These are phyloP conservation scores for Cynocephalus volans DNA, from an alignment of 2,113 vertebrate species.

Conservation along the genomic window DNA sequence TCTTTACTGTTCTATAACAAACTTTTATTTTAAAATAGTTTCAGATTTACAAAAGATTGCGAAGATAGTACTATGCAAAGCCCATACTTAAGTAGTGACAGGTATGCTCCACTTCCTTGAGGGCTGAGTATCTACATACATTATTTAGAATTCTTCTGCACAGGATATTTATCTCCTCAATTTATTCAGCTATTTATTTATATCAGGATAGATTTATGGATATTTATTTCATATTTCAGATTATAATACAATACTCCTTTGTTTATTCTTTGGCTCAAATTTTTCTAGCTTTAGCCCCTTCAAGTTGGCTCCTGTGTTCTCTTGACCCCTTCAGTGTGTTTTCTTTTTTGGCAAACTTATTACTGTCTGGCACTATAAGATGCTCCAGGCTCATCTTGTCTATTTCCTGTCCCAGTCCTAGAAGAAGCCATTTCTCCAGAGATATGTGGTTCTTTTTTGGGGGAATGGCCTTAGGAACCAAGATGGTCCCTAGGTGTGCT, in stretches of 20 bases:
- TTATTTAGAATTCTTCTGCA: not conserved
- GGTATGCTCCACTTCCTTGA: not conserved
- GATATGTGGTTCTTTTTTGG: not conserved
- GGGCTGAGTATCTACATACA: not conserved
- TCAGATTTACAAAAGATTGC: not conserved
- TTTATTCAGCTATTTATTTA: not conserved
- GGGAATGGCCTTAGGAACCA: not conserved
- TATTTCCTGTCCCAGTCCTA: not conserved
- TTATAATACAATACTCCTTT: not conserved
- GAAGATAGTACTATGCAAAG: not conserved
- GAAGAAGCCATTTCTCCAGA: not conserved
- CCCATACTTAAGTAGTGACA: not conserved
- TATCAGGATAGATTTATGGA: not conserved
- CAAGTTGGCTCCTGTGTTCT: not conserved
- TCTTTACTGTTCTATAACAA: not conserved
- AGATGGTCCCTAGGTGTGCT: not conserved
- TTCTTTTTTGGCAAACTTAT: not conserved
- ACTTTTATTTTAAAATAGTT: not conserved
- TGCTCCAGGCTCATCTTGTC: not conserved
- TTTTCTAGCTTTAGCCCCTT: not conserved
- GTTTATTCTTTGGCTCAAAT: conserved; percentile 51
- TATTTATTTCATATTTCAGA: not conserved
- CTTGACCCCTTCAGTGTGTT: not conserved
- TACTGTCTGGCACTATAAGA: not conserved
- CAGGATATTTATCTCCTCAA: not conserved